Evolutionary conservation across 2,797 vertebrate species (phyloP).

Genomic region (Melanotaenia pygmaea): DNA sequence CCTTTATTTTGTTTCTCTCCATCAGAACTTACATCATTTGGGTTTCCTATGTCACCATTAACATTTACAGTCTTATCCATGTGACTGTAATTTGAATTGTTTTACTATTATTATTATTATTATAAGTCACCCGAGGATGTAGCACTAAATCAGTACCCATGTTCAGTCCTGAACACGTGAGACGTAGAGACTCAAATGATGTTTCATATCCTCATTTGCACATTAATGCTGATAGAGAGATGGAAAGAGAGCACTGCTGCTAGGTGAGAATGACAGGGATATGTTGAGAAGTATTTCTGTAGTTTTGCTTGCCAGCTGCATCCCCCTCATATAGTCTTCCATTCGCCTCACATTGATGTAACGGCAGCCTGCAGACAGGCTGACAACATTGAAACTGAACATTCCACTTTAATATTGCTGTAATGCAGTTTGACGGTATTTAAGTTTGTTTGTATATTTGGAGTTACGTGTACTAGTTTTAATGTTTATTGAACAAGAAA

Average conservation of each 20-base stretch:
- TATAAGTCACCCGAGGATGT: conserved; percentile 29
- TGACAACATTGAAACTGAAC: conserved; percentile 80
- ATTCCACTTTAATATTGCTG: conserved; percentile 92
- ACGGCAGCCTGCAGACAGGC: conserved; percentile 80
- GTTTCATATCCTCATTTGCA: conserved; percentile 65
- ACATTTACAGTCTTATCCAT: conserved; percentile 2
- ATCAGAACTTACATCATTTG: conserved; percentile 50
- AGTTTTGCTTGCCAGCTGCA: conserved; percentile 62
- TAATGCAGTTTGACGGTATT: conserved; percentile 92
- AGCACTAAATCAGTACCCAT: conserved; percentile 46
- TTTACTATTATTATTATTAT: background rate
- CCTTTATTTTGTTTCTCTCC: conserved; percentile 67
- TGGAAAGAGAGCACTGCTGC: conserved; percentile 66
- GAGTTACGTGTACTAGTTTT: conserved; percentile 91
- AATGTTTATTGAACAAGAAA: conserved; percentile 93
- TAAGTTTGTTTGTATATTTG: conserved; percentile 94
- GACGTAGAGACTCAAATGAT: conserved; percentile 46
- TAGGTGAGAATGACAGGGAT: conserved; percentile 52
- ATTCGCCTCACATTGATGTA: conserved; percentile 72
- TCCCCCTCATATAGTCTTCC: conserved; percentile 86
- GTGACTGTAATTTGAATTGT: conserved; percentile 6
- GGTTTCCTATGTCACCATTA: conserved; percentile 27
- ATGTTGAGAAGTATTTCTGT: conserved; percentile 43
- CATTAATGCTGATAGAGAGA: conserved; percentile 57
- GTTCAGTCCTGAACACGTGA: conserved; percentile 39